Percentiles rank a stretch among this genome's conserved stretches.
Evolutionary conservation across 2,113 vertebrate species (phyloP).

Genomic region (Plecotus auritus): DNA sequence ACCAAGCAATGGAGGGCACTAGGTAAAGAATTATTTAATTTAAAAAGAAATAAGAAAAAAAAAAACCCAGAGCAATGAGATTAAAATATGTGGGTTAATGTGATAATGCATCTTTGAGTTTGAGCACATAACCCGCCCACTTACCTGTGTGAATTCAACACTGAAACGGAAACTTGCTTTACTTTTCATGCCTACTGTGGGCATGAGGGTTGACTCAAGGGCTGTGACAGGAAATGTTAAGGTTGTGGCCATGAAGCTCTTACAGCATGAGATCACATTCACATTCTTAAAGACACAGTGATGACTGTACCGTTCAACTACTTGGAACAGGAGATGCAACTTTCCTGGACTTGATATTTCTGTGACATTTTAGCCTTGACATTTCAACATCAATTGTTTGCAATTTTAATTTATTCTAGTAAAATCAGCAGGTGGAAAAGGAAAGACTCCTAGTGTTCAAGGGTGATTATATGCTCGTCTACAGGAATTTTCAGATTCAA

Average conservation of each 20-base stretch:
- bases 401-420: constrained; percentile 29
- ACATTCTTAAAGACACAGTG: neutral
- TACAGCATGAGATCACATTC: neutral
- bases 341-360: constrained; percentile 16
- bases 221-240: constrained; percentile 24
- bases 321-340: neutral
- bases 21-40: constrained; percentile 30
- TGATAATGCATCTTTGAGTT: neutral
- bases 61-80: neutral
- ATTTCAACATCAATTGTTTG: constrained; percentile 45
- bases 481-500: constrained; percentile 24
- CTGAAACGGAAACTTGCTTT: constrained; percentile 54
- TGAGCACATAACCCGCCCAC: neutral
- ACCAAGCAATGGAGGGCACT: neutral
- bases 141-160: constrained; percentile 62
- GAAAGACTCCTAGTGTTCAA: constrained; percentile 9
- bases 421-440: constrained; percentile 48
- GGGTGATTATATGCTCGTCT: neutral
- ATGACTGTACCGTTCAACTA: neutral
- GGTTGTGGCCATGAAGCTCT: neutral
- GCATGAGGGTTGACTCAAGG: constrained; percentile 45
- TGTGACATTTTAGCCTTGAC: constrained; percentile 62
- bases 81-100: constrained; percentile 17
- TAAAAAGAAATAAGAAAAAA: constrained; percentile 9
- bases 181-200: constrained; percentile 24